phyloP scores from a whole-genome alignment of 2,113 vertebrate species.

The Raja brachyura region DNA sequence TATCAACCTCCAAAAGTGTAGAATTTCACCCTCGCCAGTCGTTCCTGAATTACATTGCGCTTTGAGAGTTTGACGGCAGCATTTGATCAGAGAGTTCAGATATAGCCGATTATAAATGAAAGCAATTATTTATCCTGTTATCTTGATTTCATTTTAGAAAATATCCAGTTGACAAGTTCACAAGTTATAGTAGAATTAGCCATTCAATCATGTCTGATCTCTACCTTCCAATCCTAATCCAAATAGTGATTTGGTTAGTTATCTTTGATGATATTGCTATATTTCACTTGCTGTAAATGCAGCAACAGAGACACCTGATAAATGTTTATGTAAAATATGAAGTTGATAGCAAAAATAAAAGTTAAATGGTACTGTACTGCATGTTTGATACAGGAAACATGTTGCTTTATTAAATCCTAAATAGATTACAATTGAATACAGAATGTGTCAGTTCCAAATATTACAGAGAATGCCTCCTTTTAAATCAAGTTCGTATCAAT shows the following conservation, averaged over 20 bases:
- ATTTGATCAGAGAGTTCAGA: neutral
- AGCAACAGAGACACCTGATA: neutral
- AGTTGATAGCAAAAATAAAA: neutral
- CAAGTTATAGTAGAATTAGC: too few species aligned
- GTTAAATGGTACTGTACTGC: neutral
- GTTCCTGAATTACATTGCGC: neutral
- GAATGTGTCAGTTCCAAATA: neutral
- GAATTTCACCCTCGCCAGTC: neutral
- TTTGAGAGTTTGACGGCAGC: neutral
- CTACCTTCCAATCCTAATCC: too few species aligned
- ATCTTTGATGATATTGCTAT: neutral
- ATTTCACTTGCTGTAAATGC: neutral
- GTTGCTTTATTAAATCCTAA: constrained; percentile 1
- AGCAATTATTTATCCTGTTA: neutral
- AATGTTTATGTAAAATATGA: too few species aligned
- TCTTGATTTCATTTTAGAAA: neutral
- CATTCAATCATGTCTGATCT: too few species aligned
- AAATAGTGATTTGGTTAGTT: neutral
- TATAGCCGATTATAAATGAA: neutral
- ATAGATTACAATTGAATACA: neutral
- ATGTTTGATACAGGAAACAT: neutral
- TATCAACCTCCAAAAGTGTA: neutral
- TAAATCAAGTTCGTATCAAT: neutral
- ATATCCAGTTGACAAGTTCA: neutral
- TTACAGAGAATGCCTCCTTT: neutral